Conservation (phyloP, 2,797 vertebrate genomes). For the Acridotheres tristis region DNA sequence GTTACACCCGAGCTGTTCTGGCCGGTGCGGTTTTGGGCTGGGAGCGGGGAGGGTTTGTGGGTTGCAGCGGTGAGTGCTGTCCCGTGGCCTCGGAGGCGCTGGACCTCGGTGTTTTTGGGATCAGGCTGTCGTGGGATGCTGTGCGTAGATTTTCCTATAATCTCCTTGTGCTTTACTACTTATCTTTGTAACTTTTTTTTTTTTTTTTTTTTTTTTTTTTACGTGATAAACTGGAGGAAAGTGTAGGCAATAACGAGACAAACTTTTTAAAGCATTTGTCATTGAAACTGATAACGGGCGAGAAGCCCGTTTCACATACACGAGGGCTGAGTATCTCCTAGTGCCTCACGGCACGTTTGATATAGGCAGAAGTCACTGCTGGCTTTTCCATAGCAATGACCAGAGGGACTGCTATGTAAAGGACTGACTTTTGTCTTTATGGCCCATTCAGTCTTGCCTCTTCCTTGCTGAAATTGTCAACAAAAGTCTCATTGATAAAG, state of each 20-base stretch:
- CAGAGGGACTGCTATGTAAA: not conserved
- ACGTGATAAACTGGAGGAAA: not conserved
- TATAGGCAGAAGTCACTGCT: not conserved
- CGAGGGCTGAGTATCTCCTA: not conserved
- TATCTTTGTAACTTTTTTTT: not conserved
- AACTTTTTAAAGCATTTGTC: not conserved
- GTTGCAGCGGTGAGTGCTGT: not conserved
- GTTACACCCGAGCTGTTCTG: not conserved
- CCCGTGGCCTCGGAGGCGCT: no score
- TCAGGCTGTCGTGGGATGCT: not conserved
- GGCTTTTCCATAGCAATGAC: not conserved
- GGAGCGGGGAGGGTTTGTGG: no score
- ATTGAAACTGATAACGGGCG: not conserved
- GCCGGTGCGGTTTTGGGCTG: fast-evolving
- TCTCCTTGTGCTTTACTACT: not conserved
- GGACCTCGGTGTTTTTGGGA: fast-evolving
- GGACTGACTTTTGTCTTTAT: not conserved
- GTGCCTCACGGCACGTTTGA: not conserved
- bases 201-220: not conserved
- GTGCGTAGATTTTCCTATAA: fast-evolving
- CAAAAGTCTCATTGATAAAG: not conserved
- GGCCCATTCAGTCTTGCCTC: not conserved
- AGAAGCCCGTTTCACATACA: fast-evolving
- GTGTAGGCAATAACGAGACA: not conserved
- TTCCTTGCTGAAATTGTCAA: not conserved